Base-by-base conservation (phyloP, 2,888 invertebrate genomes). In the Yponomeuta sedellus region DNA sequence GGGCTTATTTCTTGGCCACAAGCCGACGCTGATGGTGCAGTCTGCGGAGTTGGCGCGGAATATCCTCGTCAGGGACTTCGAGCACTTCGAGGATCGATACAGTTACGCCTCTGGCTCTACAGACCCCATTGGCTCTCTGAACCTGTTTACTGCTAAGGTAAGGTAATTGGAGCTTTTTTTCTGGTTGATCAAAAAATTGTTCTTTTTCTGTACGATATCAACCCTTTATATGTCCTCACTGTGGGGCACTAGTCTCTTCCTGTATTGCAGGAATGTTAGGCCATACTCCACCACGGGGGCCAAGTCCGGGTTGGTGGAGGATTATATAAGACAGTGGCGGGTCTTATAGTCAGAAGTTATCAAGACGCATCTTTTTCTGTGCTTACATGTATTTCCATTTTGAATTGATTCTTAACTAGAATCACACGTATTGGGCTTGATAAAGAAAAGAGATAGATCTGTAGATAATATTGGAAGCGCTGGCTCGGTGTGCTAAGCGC, bases 91-190 rank as follows among this genome's bases (percentile, higher is more conserved):
- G 70, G 77, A 86, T 61, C 75, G 88, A 71, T 77, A 73, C 68
- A 63, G 74, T 61, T 81, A 79, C 61, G 70, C 81, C 0, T 76
- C 80, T 10, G 72, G 74, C 19, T 71, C 77, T 4, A 52, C 44
- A 16, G 87, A 88, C 69, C 83, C 83, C 1, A 71, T 87, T 62
- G 87, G 87, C 2, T 75, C 84, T 1, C 72, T 86, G 34, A 86
- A 86, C 72, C 72, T 88, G n/a, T 86, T 87, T 68, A 75, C 80
- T 11, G 70, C 85, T 0, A 83, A 83, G 76, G 86, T 85, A 52
- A 3, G n/a, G n/a, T n/a, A n/a, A 12, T 52, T 16, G 44, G 77
- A 68, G 74, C 70, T 22, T 34, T 62, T 10, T 44, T 34, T 25
- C 3, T n/a, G n/a, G n/a, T n/a, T n/a, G n/a, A n/a, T n/a, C n/a